Evolutionary conservation across 2,888 invertebrate genomes (phyloP).

Genomic region (Lobophora halterata): DNA sequence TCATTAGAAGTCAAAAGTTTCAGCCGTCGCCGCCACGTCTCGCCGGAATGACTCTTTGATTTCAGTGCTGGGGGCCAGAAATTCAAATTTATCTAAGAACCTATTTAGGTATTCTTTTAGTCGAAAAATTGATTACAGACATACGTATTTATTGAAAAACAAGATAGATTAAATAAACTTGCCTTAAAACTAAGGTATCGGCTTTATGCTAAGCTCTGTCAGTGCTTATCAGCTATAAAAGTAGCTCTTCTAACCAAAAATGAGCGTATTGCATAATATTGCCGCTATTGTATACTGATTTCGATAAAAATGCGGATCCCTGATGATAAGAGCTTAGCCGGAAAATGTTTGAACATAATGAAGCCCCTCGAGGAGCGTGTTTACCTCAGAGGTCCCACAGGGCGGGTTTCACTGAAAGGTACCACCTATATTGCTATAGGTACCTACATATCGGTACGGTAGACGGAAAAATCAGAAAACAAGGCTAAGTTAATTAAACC

Average conservation of each 20-base stretch:
- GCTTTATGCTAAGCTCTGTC: no score
- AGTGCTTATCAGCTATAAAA: no score
- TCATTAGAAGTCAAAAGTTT: constrained; percentile 27
- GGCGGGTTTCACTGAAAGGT: constrained; percentile 13
- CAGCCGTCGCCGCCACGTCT: no score
- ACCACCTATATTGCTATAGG: no score
- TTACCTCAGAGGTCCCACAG: constrained; percentile 21
- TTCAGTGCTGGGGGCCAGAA: constrained; percentile 6
- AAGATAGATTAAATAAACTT: no score
- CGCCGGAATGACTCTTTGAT: constrained; percentile 16
- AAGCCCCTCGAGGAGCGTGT: constrained; percentile 22
- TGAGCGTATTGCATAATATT: constrained; percentile 17
- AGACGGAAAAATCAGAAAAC: constrained; percentile 21
- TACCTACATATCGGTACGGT: no score
- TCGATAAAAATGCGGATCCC: constrained; percentile 20
- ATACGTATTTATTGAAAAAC: no score
- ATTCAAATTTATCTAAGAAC: constrained; percentile 2
- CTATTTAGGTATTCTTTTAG: no score
- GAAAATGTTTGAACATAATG: constrained; percentile 26
- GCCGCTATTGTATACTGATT: constrained; percentile 17
- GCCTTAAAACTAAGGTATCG: no score
- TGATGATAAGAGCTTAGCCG: constrained; percentile 23
- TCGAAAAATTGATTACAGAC: no score
- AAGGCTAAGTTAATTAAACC: constrained; percentile 21
- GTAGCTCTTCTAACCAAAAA: constrained; percentile 1